Percentiles rank a stretch among this genome's conserved stretches.
Evolutionary conservation across 2,113 vertebrate genomes (phyloP).

Genomic region (Rhinoderma darwinii): DNA sequence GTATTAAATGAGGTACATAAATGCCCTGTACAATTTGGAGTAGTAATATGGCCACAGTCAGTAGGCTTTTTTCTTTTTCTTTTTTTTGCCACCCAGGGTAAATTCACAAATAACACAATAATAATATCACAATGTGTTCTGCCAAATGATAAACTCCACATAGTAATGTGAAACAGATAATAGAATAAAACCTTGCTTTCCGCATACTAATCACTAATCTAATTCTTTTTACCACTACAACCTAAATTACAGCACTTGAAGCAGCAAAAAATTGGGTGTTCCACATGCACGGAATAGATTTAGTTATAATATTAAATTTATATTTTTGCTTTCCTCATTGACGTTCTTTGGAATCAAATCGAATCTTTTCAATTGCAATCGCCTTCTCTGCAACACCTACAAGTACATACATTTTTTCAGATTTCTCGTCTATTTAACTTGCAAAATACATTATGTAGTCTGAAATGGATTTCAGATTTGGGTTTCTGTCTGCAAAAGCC

Average conservation of each 20-base stretch:
- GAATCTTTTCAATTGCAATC: constrained; percentile 9
- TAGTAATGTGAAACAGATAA: not conserved
- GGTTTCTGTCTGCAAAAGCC: not conserved
- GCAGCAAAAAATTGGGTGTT: not conserved
- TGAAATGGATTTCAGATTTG: constrained; percentile 30
- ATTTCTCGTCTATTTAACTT: constrained; percentile 32
- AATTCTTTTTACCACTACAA: constrained; percentile 35
- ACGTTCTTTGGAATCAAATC: not conserved
- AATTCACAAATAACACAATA: not conserved
- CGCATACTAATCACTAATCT: constrained; percentile 10
- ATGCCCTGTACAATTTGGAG: too few relatives aligned
- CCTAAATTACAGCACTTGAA: constrained; percentile 5
- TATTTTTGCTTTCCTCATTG: not conserved
- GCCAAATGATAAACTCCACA: not conserved
- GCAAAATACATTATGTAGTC: constrained; percentile 10
- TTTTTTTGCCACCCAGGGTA: not conserved
- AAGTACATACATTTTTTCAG: constrained; percentile 15
- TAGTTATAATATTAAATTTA: constrained; percentile 25
- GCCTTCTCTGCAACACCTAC: constrained; percentile 9
- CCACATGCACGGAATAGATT: not conserved
- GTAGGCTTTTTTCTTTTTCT: too few relatives aligned
- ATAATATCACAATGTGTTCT: not conserved
- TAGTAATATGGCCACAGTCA: too few relatives aligned
- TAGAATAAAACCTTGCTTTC: not conserved
- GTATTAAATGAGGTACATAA: too few relatives aligned